These are phyloP conservation scores for Paraescarpia echinospica DNA, from an alignment of 1,140 invertebrate species.

Conservation along the genomic window DNA sequence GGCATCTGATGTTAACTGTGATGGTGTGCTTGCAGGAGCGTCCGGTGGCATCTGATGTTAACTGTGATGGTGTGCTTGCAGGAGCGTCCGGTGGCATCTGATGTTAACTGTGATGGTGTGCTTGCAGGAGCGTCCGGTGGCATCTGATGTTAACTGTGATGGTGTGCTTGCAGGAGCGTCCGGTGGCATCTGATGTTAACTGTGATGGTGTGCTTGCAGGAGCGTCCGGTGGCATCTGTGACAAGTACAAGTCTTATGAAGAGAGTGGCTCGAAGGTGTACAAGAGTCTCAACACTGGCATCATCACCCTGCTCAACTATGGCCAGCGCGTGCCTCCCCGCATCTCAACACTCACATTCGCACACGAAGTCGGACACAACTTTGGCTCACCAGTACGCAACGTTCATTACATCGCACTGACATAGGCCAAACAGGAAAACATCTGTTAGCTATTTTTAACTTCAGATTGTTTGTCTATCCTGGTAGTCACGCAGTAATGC, in stretches of 20 bases:
- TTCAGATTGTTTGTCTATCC: no score
- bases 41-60: no score
- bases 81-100: no score
- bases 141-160: no score
- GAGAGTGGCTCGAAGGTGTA: slow-evolving; percentile 21
- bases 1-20: no score
- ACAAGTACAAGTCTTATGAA: not conserved
- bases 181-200: not conserved
- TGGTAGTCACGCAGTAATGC: not conserved
- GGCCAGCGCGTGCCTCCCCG: slow-evolving; percentile 86
- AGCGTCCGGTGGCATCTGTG: slow-evolving; percentile 23
- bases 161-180: no score
- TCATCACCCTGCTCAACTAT: slow-evolving; percentile 99
- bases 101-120: no score
- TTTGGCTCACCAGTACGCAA: slow-evolving; percentile 77
- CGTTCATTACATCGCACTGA: not conserved
- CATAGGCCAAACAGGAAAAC: not conserved
- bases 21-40: no score
- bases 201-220: not conserved
- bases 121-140: no score
- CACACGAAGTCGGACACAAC: slow-evolving; percentile 99
- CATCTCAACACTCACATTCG: slow-evolving; percentile 96
- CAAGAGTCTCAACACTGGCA: slow-evolving; percentile 92
- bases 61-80: no score
- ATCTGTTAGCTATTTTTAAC: not conserved